phyloP scores from a whole-genome alignment of 2,797 vertebrate species.

The Phaenicophaeus curvirostris region DNA sequence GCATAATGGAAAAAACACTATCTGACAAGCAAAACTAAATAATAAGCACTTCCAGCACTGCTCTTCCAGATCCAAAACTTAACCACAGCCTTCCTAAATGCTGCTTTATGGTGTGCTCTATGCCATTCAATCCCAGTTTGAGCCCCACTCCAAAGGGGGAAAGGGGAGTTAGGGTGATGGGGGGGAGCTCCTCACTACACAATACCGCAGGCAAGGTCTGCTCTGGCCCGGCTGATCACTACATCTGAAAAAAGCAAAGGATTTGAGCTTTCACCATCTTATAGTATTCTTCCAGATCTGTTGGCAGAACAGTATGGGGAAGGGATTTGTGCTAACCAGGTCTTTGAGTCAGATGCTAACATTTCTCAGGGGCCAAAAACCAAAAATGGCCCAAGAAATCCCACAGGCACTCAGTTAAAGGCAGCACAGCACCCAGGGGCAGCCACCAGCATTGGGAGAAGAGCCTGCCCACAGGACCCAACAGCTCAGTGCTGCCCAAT shows the following conservation, averaged over 20 bases:
- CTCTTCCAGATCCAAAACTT: neutral
- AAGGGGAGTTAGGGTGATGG: neutral
- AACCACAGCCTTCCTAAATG: neutral
- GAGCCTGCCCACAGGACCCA: neutral
- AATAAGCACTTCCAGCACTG: neutral
- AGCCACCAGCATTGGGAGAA: neutral
- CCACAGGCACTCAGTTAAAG: neutral
- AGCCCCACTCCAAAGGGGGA: neutral
- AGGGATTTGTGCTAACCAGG: neutral
- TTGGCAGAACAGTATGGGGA: neutral
- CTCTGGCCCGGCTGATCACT: neutral
- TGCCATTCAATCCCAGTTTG: neutral
- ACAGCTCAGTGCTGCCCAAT: neutral
- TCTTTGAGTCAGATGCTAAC: conserved; percentile 9
- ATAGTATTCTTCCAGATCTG: neutral
- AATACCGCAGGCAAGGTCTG: neutral
- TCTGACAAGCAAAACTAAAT: conserved; percentile 23
- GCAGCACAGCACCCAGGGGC: neutral
- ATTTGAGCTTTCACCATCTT: neutral
- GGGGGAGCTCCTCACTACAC: neutral
- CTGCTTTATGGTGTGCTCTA: neutral
- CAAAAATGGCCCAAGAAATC: neutral
- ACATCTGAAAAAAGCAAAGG: neutral
- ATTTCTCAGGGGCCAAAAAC: conserved; percentile 5
- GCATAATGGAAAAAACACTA: conserved; percentile 1